Base-by-base conservation (phyloP, 1,140 invertebrate species). In the Aphidius ervi region DNA sequence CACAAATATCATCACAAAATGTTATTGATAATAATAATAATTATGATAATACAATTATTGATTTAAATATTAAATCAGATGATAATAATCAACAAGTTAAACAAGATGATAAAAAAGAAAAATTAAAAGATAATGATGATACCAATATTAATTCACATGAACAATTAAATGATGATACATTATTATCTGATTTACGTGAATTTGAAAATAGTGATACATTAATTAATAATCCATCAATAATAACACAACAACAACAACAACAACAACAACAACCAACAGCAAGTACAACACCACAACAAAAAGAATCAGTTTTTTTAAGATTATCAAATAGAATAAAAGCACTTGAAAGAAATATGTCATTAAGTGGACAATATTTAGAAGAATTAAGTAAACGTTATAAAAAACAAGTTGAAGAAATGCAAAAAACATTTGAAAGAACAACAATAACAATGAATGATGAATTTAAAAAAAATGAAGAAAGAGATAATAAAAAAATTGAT, bases 391-490 rank as follows among this genome's bases (percentile, higher is more conserved):
- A 90, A 45, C 84, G 94, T 47, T 98, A 98, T 76, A 96, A 97
- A 67, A 93, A 93, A 63, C 95, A 99, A 81, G 93, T 95, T 41
- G 95, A 98, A 75, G 95, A 98, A 72, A 92, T 95, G 86, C 91
- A 94, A 74, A 85, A 86, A 60, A 86, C 89, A 5, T 85, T 96
- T 59, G 91, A 95, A 67, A 88, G 91, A 63, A 93, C 92, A 0
- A 83, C 93, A 47, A 77, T 82, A 3, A 85, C 87, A 20, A 83
- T 93, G 73, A 87, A 85, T 48, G 91, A 93, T 63, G 88, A 92
- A 67, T 85, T 85, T 9, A 83, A 83, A 46, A 86, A 86, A 64
- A 83, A 84, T 42, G 85, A 87, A 56, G 89, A 92, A 64, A 81
- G 85, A 40, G 88, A 91, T 66, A 80, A 83, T 53, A 82, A 84